A percentile compares a stretch with the other conserved stretches of the same genome.
Evolutionary conservation across 2,113 vertebrate genomes (phyloP).

Genomic region (Atlantisia rogersi): DNA sequence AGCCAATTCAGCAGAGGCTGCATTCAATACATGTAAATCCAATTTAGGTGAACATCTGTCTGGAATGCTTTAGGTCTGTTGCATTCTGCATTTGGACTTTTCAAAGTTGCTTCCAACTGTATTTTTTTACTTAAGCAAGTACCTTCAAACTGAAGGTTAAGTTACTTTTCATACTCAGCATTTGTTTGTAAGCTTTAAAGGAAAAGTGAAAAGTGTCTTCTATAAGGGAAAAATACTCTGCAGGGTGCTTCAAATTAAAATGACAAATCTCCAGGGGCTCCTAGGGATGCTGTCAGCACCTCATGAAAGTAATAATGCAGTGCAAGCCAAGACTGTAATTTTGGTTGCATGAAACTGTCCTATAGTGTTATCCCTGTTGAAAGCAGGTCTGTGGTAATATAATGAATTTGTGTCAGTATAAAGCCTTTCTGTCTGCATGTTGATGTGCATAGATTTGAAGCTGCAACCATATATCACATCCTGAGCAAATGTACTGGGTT

Average conservation of each 20-base stretch:
- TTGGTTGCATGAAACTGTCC: background rate
- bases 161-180: background rate
- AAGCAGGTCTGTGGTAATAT: background rate
- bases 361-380: background rate
- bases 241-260: background rate
- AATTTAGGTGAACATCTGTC: background rate
- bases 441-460: background rate
- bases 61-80: background rate
- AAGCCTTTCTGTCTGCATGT: background rate
- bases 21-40: background rate
- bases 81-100: background rate
- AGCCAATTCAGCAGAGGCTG: background rate
- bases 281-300: background rate
- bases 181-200: background rate
- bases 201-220: background rate
- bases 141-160: background rate
- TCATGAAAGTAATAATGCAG: background rate
- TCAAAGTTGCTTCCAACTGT: background rate
- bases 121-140: background rate
- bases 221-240: background rate
- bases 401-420: background rate
- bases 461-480: background rate
- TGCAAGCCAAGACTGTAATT: background rate
- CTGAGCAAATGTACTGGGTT: background rate
- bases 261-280: background rate